phyloP scores from a whole-genome alignment of 2,888 invertebrate genomes.

The Zeuzera pyrina region DNA sequence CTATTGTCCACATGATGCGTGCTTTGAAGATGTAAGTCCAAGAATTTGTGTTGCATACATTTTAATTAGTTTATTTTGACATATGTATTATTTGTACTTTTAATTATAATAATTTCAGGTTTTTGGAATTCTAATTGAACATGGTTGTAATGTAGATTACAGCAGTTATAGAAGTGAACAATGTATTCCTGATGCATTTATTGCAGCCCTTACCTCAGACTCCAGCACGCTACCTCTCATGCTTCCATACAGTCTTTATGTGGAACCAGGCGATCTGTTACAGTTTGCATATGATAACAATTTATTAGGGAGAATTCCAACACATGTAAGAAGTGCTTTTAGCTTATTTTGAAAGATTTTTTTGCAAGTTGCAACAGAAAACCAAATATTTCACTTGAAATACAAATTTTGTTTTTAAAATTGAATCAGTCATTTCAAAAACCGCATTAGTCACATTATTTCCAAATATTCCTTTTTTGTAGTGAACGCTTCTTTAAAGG shows the following conservation, averaged over 20 bases:
- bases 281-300: conserved; percentile 30
- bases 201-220: conserved; percentile 43
- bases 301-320: conserved; percentile 33
- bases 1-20: conserved; percentile 36
- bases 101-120: conserved; percentile 33
- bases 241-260: conserved; percentile 48
- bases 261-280: conserved; percentile 48
- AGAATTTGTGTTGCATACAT: background rate
- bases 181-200: conserved; percentile 51
- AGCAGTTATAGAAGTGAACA: conserved; percentile 25
- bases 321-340: conserved; percentile 29
- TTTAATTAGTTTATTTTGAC: background rate
- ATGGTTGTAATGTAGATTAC: conserved; percentile 60
- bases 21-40: conserved; percentile 50
- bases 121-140: conserved; percentile 46
- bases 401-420: too few relatives aligned
- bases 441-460: too few relatives aligned
- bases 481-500: too few relatives aligned
- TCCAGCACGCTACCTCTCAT: conserved; percentile 38
- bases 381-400: too few relatives aligned
- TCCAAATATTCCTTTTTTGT: too few relatives aligned
- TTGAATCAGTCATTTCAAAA: too few relatives aligned
- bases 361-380: too few relatives aligned
- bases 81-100: background rate
- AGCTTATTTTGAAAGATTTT: background rate